Evolutionary conservation across 2,113 vertebrate species (phyloP), one percentile per base, ranked within the genome.

Genomic region (Euleptes europaea): DNA sequence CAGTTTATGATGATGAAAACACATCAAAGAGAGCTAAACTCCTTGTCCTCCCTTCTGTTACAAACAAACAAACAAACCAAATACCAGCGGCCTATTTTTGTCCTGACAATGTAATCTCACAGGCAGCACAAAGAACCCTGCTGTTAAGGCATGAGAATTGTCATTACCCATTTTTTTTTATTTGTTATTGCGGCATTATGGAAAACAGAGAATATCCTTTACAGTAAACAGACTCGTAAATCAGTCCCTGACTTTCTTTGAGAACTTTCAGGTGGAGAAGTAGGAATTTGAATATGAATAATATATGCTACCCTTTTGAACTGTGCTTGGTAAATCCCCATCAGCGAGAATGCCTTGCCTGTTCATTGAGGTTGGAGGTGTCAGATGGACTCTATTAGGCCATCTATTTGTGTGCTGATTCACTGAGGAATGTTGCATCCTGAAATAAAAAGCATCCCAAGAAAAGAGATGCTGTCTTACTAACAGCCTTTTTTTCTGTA

Each of bases 221-320:
- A 75, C 44, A 51, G 71, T 60, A 87, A 88, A 79, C 3, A 69
- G 8, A 77, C 3, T 90, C 38, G 5, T 7, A 40, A 89, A 82
- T 87, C 65, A 89, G 5, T 2, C 7, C 73, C 1, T 9, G 38
- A 6, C 72, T 78, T 76, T 74, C 82, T 31, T 0, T 89, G 83
- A 88, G 84, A 84, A 84, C 65, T 86, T 91, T 90, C 9, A 65
- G 60, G 11, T 86, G 91, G 40, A 26, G 63, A 35, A 2, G 77
- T 81, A 15, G 57, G 49, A 84, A 93, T 88, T 35, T 86, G 13
- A 90, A 78, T 86, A 82, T 74, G 75, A 88, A 89, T 91, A 91
- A 83, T 74, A 70, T 1, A 54, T 57, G 14, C 17, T 82, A 33
- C 23, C 2, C 31, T 86, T 88, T 44, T 78, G 63, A 93, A 44